Percentiles rank a stretch among this genome's conserved stretches.
phyloP scores from a whole-genome alignment of 2,113 vertebrate genomes.

The Phalacrocorax aristotelis region DNA sequence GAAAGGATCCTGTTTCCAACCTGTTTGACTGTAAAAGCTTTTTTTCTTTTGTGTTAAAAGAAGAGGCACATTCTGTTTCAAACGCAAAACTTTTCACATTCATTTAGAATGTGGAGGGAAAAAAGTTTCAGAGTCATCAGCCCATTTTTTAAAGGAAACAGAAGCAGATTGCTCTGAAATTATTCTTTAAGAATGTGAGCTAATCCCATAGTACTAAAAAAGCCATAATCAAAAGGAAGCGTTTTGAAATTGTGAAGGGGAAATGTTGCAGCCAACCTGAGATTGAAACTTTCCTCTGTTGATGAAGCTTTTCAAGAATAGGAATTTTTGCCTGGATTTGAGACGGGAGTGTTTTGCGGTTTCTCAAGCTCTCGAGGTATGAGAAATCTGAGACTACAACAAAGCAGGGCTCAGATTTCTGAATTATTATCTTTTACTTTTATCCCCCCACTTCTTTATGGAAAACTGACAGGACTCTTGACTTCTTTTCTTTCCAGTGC shows the following conservation, averaged over 20 bases:
- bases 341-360: not conserved
- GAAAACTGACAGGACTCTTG: not conserved
- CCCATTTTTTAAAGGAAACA: not conserved
- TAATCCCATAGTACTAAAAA: not conserved
- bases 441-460: not conserved
- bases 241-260: not conserved
- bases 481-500: not conserved
- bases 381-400: not conserved
- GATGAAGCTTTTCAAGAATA: not conserved
- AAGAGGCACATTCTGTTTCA: not conserved
- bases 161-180: not conserved
- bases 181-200: not conserved
- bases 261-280: not conserved
- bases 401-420: not conserved
- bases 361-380: not conserved
- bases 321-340: not conserved
- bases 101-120: not conserved
- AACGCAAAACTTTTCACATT: not conserved
- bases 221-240: not conserved
- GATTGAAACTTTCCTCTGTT: not conserved
- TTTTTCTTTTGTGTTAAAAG: not conserved
- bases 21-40: not conserved
- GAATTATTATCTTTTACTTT: not conserved
- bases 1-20: not conserved
- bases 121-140: not conserved